Evolutionary conservation across 2,888 invertebrate genomes (phyloP), one percentile per base, ranked within the genome.

Genomic region (Drosophila fungiperda): DNA sequence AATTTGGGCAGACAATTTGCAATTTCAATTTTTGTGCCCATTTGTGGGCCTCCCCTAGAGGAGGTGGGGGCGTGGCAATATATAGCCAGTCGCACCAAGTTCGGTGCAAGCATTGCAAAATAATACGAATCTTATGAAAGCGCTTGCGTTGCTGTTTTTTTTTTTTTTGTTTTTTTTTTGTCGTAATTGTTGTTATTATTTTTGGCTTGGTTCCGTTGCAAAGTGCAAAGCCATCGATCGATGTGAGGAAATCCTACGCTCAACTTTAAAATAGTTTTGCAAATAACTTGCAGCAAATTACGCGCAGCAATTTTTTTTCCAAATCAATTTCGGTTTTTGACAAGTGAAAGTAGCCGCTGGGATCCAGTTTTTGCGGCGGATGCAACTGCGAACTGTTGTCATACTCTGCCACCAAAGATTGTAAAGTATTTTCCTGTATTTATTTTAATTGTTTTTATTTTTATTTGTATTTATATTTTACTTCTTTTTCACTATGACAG

Each of bases 261-360:
- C 61, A 62, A 63, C 53, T 68, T 35, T 20, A 42, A 71, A 77
- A 65, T 73, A 55, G 60, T 73, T 78, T 77, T 68, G 58, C 48
- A 55, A 66, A 77, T 78, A 68, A 73, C 68, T 78, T 78, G 49
- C 73, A 55, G 48, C 63, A 78, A 78, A 71, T 68, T 68, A 68
- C 66, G 74, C 64, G 78, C 64, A 59, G 50, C 33, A 52, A 68
- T 73, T 65, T 57, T 61, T 33, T 48, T 57, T 53, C 5, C 5
- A 26, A 36, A 23, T 50, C 52, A 36, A 42, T 55, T 57, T 49
- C 12, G 23, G 32, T 48, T 54, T 60, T 52, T 68, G 61, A 65
- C 77, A 77, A 77, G 77, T 77, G 77, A 77, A 77, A 77, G 77
- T 77, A 66, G 53, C 63, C 50, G 62, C 40, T 72, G 33, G 68